A percentile compares a stretch with the other conserved stretches of the same genome.
Conservation (phyloP, 2,797 vertebrate species). For the Poeciliopsis gracilis region DNA sequence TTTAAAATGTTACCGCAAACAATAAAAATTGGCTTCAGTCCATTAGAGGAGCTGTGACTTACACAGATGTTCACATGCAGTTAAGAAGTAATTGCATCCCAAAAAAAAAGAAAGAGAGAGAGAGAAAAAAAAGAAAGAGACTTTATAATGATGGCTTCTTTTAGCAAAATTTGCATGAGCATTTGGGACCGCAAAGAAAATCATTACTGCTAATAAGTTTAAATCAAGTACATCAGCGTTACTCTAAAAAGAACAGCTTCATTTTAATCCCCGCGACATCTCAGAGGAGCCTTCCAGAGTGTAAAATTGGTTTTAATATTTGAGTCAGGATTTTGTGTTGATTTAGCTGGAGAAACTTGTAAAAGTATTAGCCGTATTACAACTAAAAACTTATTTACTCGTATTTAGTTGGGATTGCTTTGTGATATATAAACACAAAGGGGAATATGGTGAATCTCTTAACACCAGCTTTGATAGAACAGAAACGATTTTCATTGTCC, state of each 20-base stretch:
- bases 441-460: not conserved
- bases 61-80: constrained; percentile 4
- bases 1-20: constrained; percentile 23
- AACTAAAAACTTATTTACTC: not conserved
- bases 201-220: not conserved
- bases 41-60: constrained; percentile 19
- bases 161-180: not conserved
- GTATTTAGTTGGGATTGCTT: not conserved
- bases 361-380: not conserved
- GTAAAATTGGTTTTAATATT: not conserved
- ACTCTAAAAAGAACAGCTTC: not conserved
- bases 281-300: not conserved
- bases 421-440: not conserved
- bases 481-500: not conserved
- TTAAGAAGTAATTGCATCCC: constrained; percentile 3
- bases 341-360: not conserved
- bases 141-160: constrained; percentile 3
- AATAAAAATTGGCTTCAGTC: constrained; percentile 20
- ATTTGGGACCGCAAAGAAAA: constrained; percentile 10
- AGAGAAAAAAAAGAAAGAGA: not conserved
- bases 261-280: not conserved
- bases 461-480: not conserved
- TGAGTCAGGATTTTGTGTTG: not conserved
- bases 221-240: not conserved
- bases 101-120: not conserved